Percentiles rank a stretch among this genome's conserved stretches.
Evolutionary conservation across 2,797 vertebrate genomes (phyloP).

Genomic region (Merluccius polli): DNA sequence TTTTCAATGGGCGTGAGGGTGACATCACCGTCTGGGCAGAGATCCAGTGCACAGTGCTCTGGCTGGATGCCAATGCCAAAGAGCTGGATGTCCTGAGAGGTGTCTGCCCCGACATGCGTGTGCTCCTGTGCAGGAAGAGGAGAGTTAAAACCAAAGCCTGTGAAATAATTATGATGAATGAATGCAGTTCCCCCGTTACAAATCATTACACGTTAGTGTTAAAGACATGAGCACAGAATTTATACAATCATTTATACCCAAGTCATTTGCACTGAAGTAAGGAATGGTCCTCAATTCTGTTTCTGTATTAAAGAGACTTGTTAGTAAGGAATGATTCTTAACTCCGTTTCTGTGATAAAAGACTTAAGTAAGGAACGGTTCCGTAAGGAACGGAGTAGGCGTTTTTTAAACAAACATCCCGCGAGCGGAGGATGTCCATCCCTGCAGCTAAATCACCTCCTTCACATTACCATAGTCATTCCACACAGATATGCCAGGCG

Average conservation of each 20-base stretch:
- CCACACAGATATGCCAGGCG: constrained; percentile 60
- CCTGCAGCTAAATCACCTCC: constrained; percentile 47
- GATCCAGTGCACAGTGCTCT: constrained; percentile 90
- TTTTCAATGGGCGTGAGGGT: constrained; percentile 85
- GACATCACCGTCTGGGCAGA: constrained; percentile 85
- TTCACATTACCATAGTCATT: constrained; percentile 61
- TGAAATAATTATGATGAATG: neutral
- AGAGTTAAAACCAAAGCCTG: constrained; percentile 22
- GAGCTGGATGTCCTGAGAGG: constrained; percentile 97
- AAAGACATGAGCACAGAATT: neutral
- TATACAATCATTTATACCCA: neutral
- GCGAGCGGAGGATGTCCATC: constrained; percentile 51
- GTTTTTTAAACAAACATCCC: constrained; percentile 62
- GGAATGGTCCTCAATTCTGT: neutral
- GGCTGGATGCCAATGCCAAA: constrained; percentile 96
- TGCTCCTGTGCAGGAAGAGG: constrained; percentile 77
- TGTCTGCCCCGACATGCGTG: constrained; percentile 90
- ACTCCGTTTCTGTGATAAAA: neutral
- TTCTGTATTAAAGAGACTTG: neutral
- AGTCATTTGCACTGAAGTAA: neutral
- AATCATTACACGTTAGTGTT: neutral
- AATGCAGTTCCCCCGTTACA: neutral
- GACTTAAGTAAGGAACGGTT: constrained; percentile 8
- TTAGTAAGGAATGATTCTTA: no score
- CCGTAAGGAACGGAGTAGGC: constrained; percentile 39